phyloP scores from a whole-genome alignment of 2,888 invertebrate genomes.

The Nephrotoma guestfalica region DNA sequence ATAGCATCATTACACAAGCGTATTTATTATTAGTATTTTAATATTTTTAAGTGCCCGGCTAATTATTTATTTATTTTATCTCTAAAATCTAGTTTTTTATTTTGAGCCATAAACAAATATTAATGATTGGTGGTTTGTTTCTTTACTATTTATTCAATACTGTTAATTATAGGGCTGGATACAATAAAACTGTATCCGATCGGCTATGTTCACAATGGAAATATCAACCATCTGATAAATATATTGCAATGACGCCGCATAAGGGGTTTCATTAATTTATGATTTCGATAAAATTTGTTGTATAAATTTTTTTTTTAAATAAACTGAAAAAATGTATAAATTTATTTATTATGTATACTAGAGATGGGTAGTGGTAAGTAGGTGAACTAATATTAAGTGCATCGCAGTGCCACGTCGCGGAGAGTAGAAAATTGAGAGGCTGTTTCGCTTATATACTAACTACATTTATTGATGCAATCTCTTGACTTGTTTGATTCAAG shows the following conservation, averaged over 20 bases:
- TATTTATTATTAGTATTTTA: background rate
- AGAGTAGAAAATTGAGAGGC: background rate
- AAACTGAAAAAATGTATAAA: background rate
- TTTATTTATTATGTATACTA: background rate
- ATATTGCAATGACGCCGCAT: slow-evolving; percentile 34
- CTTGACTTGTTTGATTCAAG: background rate
- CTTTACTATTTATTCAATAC: slow-evolving; percentile 5
- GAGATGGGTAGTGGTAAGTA: background rate
- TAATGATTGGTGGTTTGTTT: slow-evolving; percentile 7
- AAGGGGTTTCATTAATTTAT: background rate
- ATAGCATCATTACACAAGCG: background rate
- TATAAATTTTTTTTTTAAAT: background rate
- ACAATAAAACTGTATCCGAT: slow-evolving; percentile 40
- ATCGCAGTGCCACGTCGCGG: background rate
- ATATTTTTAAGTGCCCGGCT: too few relatives aligned
- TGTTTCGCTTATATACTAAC: background rate
- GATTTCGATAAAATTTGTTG: background rate
- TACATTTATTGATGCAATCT: background rate
- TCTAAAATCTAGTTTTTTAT: background rate
- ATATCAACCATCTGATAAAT: slow-evolving; percentile 47
- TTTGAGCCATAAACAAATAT: background rate
- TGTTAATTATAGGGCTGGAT: slow-evolving; percentile 37
- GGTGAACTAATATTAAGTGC: background rate
- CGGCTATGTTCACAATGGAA: slow-evolving; percentile 44
- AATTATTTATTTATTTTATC: background rate